Conservation (phyloP, 1,140 invertebrate genomes). For the Drosophila kikkawai region DNA sequence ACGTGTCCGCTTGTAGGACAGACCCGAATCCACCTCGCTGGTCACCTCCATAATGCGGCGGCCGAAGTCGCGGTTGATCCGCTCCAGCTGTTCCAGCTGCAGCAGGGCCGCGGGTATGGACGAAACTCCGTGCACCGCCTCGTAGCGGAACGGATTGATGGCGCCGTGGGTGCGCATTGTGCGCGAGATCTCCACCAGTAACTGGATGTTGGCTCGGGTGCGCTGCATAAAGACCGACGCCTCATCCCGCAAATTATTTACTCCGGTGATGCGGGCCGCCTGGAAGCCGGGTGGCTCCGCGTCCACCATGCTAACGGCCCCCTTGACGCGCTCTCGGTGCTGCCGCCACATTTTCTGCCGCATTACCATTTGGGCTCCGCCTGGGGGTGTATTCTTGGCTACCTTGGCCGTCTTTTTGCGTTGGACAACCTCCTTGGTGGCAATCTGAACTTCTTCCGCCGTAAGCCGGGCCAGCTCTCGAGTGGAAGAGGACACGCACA, state of each 20-base stretch:
- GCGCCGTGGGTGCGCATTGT: conserved; percentile 58
- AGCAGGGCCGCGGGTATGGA: conserved; percentile 27
- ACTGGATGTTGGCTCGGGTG: conserved; percentile 60
- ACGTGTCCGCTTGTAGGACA: background rate
- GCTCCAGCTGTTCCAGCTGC: conserved; percentile 46
- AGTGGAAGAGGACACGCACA: conserved; percentile 13
- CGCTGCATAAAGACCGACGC: conserved; percentile 57
- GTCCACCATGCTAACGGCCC: conserved; percentile 38
- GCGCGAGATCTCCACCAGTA: conserved; percentile 48
- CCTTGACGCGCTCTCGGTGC: conserved; percentile 57
- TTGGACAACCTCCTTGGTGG: conserved; percentile 1
- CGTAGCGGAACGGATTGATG: conserved; percentile 60
- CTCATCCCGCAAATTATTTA: conserved; percentile 42
- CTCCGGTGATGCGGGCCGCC: conserved; percentile 39
- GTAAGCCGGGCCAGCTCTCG: conserved; percentile 19
- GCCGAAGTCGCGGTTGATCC: conserved; percentile 46
- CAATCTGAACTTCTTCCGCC: background rate
- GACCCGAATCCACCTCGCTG: conserved; percentile 53
- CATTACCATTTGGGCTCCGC: background rate
- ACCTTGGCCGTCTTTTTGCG: conserved; percentile 16
- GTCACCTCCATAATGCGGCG: conserved; percentile 34
- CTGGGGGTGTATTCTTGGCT: background rate
- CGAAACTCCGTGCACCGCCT: conserved; percentile 25
- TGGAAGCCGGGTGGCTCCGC: conserved; percentile 39
- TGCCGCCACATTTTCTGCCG: conserved; percentile 44